These are phyloP conservation scores for Discoglossus pictus DNA, from an alignment of 2,797 vertebrate species.

Conservation along the genomic window DNA sequence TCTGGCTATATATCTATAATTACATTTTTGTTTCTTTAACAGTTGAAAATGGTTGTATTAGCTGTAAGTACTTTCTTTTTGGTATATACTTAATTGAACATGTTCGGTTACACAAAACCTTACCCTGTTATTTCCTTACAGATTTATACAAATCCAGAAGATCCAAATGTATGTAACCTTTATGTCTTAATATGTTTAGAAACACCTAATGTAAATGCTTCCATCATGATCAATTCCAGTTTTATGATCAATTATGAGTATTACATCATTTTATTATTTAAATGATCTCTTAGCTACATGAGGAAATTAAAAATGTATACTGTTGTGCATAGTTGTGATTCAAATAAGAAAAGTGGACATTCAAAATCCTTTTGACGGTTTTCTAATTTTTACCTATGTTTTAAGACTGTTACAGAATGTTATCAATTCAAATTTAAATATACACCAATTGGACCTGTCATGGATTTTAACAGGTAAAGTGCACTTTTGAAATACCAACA, in stretches of 20 bases:
- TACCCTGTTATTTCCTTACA: constrained; percentile 58
- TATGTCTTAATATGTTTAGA: constrained; percentile 39
- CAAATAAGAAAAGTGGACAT: too few relatives aligned
- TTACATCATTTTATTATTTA: too few relatives aligned
- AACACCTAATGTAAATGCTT: neutral
- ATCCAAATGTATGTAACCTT: constrained; percentile 77
- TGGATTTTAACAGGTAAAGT: constrained; percentile 86
- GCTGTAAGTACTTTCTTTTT: constrained; percentile 81
- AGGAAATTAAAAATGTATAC: too few relatives aligned
- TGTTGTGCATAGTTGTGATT: too few relatives aligned
- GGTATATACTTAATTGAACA: neutral
- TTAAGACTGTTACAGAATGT: constrained; percentile 91
- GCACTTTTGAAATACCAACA: too few relatives aligned
- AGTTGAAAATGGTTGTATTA: constrained; percentile 86
- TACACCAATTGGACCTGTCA: constrained; percentile 72
- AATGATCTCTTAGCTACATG: too few relatives aligned
- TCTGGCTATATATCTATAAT: too few relatives aligned
- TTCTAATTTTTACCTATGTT: too few relatives aligned
- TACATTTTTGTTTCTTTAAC: constrained; percentile 55
- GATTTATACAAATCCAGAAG: constrained; percentile 87
- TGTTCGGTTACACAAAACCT: constrained; percentile 11
- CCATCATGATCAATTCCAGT: too few relatives aligned
- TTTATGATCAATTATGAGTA: too few relatives aligned
- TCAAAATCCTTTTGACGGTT: too few relatives aligned
- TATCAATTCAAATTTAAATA: constrained; percentile 95